Percentiles rank a stretch among this genome's conserved stretches.
phyloP scores from a whole-genome alignment of 2,113 vertebrate genomes.

The Archilochus colubris region DNA sequence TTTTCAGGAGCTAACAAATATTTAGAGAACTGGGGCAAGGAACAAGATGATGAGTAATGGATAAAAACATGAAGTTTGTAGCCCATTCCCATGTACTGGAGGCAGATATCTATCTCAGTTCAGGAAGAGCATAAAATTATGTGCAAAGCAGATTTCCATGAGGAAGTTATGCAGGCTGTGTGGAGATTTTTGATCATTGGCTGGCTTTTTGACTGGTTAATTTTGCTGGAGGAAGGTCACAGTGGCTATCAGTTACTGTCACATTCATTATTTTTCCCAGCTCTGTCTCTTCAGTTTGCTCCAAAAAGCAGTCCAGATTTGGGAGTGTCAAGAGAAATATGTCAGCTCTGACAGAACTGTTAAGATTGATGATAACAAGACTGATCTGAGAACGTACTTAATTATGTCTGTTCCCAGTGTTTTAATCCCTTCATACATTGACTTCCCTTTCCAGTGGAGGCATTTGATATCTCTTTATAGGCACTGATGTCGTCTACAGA shows the following conservation, averaged over 20 bases:
- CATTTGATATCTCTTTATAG: neutral
- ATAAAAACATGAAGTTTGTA: neutral
- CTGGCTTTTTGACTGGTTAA: neutral
- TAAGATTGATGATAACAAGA: neutral
- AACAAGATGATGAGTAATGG: neutral
- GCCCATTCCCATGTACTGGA: neutral
- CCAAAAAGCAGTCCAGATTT: neutral
- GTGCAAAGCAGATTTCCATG: neutral
- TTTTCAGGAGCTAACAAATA: neutral
- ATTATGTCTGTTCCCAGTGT: neutral
- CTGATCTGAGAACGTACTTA: neutral
- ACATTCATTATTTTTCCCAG: constrained; percentile 12
- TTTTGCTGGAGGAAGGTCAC: neutral
- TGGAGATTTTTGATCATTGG: neutral
- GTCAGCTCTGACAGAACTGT: neutral
- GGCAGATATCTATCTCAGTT: neutral
- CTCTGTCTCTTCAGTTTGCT: neutral
- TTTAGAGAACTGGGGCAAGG: neutral
- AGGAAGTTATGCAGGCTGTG: neutral
- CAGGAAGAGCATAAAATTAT: neutral
- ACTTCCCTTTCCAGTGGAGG: neutral
- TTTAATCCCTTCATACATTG: neutral
- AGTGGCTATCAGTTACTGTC: neutral
- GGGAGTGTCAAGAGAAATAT: neutral
- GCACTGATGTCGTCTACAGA: neutral